Base-by-base conservation (phyloP, 2,113 vertebrate species). In the Neoarius graeffei region DNA sequence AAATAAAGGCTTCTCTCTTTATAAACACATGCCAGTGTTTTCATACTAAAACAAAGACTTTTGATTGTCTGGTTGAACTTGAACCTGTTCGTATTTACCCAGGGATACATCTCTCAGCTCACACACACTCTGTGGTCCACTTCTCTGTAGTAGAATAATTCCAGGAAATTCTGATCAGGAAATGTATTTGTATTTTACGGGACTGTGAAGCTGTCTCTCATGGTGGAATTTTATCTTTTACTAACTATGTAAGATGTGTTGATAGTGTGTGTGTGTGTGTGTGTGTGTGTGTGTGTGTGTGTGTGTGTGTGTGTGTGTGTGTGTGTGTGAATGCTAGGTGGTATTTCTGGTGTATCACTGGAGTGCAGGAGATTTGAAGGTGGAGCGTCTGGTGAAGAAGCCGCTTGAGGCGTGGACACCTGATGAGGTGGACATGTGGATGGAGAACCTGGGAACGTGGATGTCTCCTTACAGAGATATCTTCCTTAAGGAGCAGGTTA, bases 371-470 rank as follows among this genome's bases (percentile, higher is more conserved):
- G 96, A 96, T 4, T 94, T 94, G 27, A 96, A 97, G 89, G 96
- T 96, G 0, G 96, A 98, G 89, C 93, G 91, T 81, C 92, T 99
- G 87, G 96, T 98, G 87, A 96, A 95, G 91, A 99, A 99, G 86
- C 95, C 98, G 0, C 96, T 97, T 81, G 91, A 93, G 87, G 96
- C 93, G 73, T 99, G 98, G 97, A 97, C 95, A 0, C 88, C 96
- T 0, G 96, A 96, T 90, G 97, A 99, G 71, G 97, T 99, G 27
- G 91, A 95, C 42, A 93, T 96, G 73, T 99, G 98, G 98, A 94
- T 99, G 83, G 97, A 97, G 64, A 94, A 96, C 84, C 90, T 99
- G 91, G 98, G 98, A 8, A 96, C 96, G 0, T 99, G 98, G 98
- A 93, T 98, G 15, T 95, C 96, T 74, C 95, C 94, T 73, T 99